Evolutionary conservation across 92 coral and sea anemone genomes (phyloP).

Genomic region (Actinernus sp.): DNA sequence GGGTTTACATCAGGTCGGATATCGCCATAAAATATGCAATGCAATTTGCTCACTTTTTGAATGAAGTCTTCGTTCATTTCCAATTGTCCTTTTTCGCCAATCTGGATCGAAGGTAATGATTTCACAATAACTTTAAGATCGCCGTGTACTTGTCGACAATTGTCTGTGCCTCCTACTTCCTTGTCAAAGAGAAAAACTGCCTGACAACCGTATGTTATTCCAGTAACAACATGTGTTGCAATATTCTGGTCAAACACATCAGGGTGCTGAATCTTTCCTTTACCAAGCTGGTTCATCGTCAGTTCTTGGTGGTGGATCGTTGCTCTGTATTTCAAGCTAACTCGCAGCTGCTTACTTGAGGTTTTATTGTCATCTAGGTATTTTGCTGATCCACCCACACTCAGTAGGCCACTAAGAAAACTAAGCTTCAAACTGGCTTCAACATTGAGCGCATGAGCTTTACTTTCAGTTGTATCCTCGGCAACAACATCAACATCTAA

Average conservation of each 20-base stretch:
- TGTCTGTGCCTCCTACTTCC: constrained; percentile 26
- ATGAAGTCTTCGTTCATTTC: constrained; percentile 18
- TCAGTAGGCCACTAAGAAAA: constrained; percentile 41
- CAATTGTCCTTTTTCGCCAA: constrained; percentile 36
- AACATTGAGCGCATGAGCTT: too few species aligned
- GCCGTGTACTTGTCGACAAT: too few species aligned
- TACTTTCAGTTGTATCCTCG: too few species aligned
- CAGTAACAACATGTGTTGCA: constrained; percentile 63
- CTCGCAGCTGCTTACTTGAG: constrained; percentile 31
- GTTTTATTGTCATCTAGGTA: constrained; percentile 36
- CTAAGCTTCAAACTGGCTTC: too few species aligned
- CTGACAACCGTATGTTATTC: too few species aligned
- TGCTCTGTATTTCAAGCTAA: constrained; percentile 37
- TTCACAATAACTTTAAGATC: too few species aligned
- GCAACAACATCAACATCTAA: too few species aligned
- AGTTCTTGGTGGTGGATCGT: constrained; percentile 17
- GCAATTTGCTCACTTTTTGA: constrained; percentile 27
- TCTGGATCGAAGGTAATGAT: too few species aligned
- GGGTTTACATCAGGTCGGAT: constrained; percentile 13
- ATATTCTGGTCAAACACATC: constrained; percentile 35
- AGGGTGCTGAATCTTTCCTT: constrained; percentile 31
- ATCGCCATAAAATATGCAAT: constrained; percentile 42
- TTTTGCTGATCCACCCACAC: constrained; percentile 49
- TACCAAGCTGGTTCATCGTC: constrained; percentile 23
- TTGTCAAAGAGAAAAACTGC: constrained; percentile 46